Evolutionary conservation across 1,140 invertebrate species (phyloP), one percentile per base, ranked within the genome.

Genomic region (Ylistrum balloti): DNA sequence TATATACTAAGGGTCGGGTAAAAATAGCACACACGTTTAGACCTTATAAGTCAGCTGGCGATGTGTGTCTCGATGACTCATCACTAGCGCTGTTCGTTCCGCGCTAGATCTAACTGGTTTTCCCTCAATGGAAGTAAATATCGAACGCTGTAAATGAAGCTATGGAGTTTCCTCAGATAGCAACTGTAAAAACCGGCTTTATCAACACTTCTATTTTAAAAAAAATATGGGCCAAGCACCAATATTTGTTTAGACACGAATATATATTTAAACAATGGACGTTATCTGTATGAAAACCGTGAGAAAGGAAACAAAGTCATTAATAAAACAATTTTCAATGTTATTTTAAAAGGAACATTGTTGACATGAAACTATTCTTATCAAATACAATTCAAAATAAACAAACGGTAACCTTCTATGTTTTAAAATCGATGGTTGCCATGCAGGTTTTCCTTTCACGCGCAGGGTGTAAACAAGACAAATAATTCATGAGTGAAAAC

Each of bases 21-120:
- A 74, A 74, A 17, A 74, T 74, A 74, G 56, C 22, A 74, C 56
- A 74, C 56, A 74, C 56, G 56, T 74, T 74, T 74, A 74, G 56
- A n/a, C 56, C 56, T 74, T 74, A 74, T 74, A 74, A 74, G 56
- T 74, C 56, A 74, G 56, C 56, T 74, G 56, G 56, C 56, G 56
- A n/a, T 7, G 35, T 74, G 22, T 74, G 56, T 74, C n/a, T 9
- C 22, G 56, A 74, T 74, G 56, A 74, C 56, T 74, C 56, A 74
- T 74, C 56, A 74, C 5, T 28, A n/a, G 56, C 56, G 56, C 2
- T 74, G 56, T 74, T 28, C 28, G 56, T 74, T 74, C n/a, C n/a
- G 22, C n/a, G n/a, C 56, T 74, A 74, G 56, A 74, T 74, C 56
- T 28, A 74, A 74, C 56, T 74, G 56, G 56, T 74, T 74, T 74